Percentiles rank a stretch among this genome's conserved stretches.
phyloP scores from a whole-genome alignment of 2,888 invertebrate species.

The Drosophila leonis region DNA sequence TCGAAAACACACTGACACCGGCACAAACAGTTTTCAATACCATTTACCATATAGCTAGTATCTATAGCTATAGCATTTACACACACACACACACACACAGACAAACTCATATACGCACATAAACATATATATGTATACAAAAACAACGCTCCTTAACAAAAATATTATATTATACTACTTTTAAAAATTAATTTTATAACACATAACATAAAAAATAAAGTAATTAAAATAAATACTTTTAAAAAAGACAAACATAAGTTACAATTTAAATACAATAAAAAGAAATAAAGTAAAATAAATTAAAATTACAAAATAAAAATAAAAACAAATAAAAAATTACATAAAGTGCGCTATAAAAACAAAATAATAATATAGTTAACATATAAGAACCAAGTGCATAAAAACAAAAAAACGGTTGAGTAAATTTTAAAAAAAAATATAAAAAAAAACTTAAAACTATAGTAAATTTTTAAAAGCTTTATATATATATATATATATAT shows the following conservation, averaged over 20 bases:
- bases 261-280: too few relatives aligned
- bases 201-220: neutral
- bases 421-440: neutral
- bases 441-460: neutral
- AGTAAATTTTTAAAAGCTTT: neutral
- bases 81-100: slow-evolving; percentile 16
- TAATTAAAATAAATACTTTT: too few relatives aligned
- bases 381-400: neutral
- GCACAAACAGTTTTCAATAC: slow-evolving; percentile 86
- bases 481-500: neutral
- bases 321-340: neutral
- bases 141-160: neutral
- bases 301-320: too few relatives aligned
- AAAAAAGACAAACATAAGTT: too few relatives aligned
- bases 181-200: neutral
- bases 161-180: neutral
- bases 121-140: neutral
- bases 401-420: neutral
- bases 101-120: slow-evolving; percentile 4
- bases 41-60: slow-evolving; percentile 85
- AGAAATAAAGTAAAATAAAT: too few relatives aligned
- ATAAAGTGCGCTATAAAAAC: neutral
- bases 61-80: slow-evolving; percentile 79
- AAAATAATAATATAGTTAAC: neutral
- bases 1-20: slow-evolving; percentile 86